A percentile compares a stretch with the other conserved stretches of the same genome.
These are phyloP conservation scores for Desmophyllum pertusum DNA, from an alignment of 92 coral and sea anemone genomes.

Conservation along the genomic window DNA sequence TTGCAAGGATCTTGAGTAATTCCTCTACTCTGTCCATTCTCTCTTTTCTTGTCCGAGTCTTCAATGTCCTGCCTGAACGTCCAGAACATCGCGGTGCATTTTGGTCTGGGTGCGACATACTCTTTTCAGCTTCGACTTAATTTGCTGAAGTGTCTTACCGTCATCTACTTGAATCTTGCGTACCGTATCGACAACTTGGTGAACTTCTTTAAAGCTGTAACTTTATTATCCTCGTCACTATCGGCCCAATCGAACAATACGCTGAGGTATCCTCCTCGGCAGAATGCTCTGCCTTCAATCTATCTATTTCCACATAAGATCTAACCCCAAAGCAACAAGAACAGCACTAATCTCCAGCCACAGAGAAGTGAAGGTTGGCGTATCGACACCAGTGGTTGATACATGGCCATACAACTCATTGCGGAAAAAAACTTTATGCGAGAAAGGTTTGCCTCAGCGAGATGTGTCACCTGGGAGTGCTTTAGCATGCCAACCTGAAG, in stretches of 20 bases:
- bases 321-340: constrained; percentile 44
- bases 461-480: constrained; percentile 48
- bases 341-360: constrained; percentile 45
- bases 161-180: background rate
- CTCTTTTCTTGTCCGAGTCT: background rate
- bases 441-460: constrained; percentile 51
- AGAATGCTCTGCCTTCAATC: constrained; percentile 3
- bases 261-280: background rate
- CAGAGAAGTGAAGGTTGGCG: too few species aligned
- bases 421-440: constrained; percentile 55
- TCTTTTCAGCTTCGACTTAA: background rate
- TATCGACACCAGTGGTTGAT: constrained; percentile 22
- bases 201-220: background rate
- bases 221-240: too few species aligned
- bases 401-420: constrained; percentile 44
- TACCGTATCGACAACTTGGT: background rate
- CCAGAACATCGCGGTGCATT: background rate
- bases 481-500: too few species aligned
- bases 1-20: too few species aligned
- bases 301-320: constrained; percentile 44
- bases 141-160: background rate
- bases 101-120: background rate
- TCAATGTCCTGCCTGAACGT: too few species aligned
- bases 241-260: background rate
- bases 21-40: background rate